Percentiles rank a stretch among this genome's conserved stretches.
phyloP scores from a whole-genome alignment of 2,113 vertebrate genomes.

The Callopanchax toddi region DNA sequence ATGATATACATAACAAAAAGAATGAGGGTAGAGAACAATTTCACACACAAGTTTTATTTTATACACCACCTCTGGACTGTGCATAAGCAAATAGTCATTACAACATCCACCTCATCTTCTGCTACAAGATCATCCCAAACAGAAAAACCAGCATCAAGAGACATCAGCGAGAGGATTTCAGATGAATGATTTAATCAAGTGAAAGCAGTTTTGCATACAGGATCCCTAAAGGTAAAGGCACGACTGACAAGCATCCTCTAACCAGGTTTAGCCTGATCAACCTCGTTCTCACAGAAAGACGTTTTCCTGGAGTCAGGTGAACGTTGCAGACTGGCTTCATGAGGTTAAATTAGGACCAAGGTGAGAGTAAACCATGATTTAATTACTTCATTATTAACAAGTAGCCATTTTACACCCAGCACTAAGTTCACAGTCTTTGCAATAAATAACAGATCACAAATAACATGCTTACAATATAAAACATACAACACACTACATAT shows the following conservation, averaged over 20 bases:
- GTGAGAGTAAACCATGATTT: constrained; percentile 28
- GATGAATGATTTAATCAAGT: constrained; percentile 42
- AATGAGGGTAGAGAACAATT: no score
- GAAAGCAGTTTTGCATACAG: constrained; percentile 57
- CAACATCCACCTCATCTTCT: constrained; percentile 29
- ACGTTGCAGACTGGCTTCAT: not conserved
- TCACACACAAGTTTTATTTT: constrained; percentile 82
- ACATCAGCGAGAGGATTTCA: constrained; percentile 30
- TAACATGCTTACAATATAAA: constrained; percentile 51
- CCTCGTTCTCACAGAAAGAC: not conserved
- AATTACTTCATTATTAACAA: constrained; percentile 43
- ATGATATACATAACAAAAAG: no score
- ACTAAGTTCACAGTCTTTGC: constrained; percentile 53
- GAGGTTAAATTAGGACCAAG: constrained; percentile 19
- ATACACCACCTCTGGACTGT: constrained; percentile 41
- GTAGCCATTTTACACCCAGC: constrained; percentile 41
- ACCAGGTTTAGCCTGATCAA: not conserved
- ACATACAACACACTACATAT: constrained; percentile 40
- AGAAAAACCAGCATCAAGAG: constrained; percentile 37
- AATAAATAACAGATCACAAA: constrained; percentile 61
- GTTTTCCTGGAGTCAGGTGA: constrained; percentile 25
- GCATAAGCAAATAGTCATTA: no score
- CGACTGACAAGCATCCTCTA: constrained; percentile 23
- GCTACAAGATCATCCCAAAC: constrained; percentile 15
- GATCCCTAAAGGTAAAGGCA: constrained; percentile 41